phyloP scores from a whole-genome alignment of 2,113 vertebrate genomes.

The Aleadryas rufinucha region DNA sequence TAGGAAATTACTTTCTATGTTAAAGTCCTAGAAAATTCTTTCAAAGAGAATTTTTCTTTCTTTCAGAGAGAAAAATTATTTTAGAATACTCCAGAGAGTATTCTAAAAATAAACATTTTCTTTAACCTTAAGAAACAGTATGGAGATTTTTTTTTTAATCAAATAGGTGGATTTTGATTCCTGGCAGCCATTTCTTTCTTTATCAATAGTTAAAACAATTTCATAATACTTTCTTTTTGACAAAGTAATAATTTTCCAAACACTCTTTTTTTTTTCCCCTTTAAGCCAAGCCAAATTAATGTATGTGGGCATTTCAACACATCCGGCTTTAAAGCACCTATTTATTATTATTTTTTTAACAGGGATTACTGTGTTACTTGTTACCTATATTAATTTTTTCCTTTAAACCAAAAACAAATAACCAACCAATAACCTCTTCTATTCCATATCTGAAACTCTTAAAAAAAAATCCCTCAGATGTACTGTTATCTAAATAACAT shows the following conservation, averaged over 20 bases:
- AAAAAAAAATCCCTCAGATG: background rate
- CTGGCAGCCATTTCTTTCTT: background rate
- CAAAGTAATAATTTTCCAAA: background rate
- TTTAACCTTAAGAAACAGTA: background rate
- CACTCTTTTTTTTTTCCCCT: background rate
- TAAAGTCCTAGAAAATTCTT: background rate
- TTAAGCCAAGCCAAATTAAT: background rate
- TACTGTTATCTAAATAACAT: conserved; percentile 31
- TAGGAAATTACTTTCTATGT: background rate
- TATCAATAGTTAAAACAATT: background rate
- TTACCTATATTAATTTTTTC: background rate
- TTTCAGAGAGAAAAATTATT: background rate
- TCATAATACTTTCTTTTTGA: background rate
- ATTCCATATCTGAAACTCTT: background rate
- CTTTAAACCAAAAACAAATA: background rate
- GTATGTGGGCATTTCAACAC: background rate
- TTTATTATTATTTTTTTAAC: background rate
- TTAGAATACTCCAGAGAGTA: background rate
- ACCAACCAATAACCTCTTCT: background rate
- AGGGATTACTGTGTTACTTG: background rate
- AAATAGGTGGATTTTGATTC: background rate
- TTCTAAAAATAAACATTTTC: background rate
- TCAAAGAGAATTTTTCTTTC: background rate
- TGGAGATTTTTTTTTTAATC: background rate
- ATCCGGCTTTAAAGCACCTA: background rate